Base-by-base conservation (phyloP, 37 sponge, comb jelly and placozoan genomes). In the Tethya wilhelma region DNA sequence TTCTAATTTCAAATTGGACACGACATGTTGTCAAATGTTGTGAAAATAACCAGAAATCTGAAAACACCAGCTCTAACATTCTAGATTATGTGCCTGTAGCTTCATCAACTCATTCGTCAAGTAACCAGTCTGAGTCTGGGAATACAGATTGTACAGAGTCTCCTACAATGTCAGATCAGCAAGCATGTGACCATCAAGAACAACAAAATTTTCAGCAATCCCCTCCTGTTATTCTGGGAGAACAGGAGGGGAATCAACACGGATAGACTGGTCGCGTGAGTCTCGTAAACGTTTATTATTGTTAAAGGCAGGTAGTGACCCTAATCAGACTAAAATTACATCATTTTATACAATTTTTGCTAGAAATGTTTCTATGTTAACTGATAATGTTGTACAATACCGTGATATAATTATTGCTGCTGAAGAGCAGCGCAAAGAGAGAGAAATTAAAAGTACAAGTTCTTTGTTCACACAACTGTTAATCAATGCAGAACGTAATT, bases 1-100 rank as follows among this genome's bases (percentile, higher is more conserved):
- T 33, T 53, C 19, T 68, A 42, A 71, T 81, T 31, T 71, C 82
- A 3, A 81, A 81, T 38, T 81, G 82, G 82, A 63, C 72, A 37
- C 25, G 56, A 25, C 82, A 81, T 53, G 39, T 81, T 4, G 56
- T 8, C 26, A 55, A 26, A 56, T 73, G 74, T 22, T 9, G 2
- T 4, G 59, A 4, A 58, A 28, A 9, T 28, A 58, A 14, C 28
- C 26, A 58, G 59, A 4, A 58, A 58, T 28, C 59, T 28, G 59
- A 9, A 4, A 28, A 58, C 59, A 28, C 53, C 26, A 28, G 59
- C 59, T 28, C 23, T 28, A 58, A 14, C 26, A 2, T n/a, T n/a
- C n/a, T n/a, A 19, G 34, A 14, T 9, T 67, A 17, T 34, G 42
- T n/a, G n/a, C n/a, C 31, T 19, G 7, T 19, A 20, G 42, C 70